Base-by-base conservation (phyloP, 2,113 vertebrate genomes). In the Asarcornis scutulata region DNA sequence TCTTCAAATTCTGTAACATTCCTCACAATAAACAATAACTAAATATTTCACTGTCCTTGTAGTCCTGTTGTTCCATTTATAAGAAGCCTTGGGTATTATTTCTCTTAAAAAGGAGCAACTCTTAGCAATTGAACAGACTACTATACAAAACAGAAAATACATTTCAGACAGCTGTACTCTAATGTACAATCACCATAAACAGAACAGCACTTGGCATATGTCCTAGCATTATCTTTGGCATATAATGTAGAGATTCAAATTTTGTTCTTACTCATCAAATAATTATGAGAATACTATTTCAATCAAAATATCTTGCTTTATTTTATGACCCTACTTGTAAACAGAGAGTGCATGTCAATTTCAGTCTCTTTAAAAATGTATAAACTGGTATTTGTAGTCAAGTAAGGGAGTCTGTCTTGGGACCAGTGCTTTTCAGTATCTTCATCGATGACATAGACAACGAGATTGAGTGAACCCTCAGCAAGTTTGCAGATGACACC, bases 11-110 rank as follows among this genome's bases (percentile, higher is more conserved):
- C 50, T 85, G 20, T 78, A 83, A 62, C 55, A 66, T 26, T 91
- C 83, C 44, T 68, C 36, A 86, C 36, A 71, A 64, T 77, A 85
- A 96, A 83, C 16, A 90, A 18, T 77, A 80, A 86, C 88, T 90
- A 91, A 94, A 88, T 88, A 93, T 95, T 93, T 95, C 85, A 91
- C 75, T 77, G 48, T 36, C 50, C n/a, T 91, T 63, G 55, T 85
- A 86, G 75, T 71, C 38, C 29, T 67, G 34, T 64, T 81, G 60
- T 89, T 97, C 78, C 68, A 67, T 66, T 88, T 93, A 77, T 77
- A 88, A 78, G 79, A 78, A 86, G 82, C 75, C 36, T 88, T 78
- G 36, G n/a, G 68, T 88, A 36, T 67, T 86, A 67, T 27, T 17
- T 91, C 32, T 55, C 72, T 89, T 32, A 77, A 55, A 42, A 91